phyloP scores from a whole-genome alignment of 1,140 invertebrate genomes.

The Drosophila littoralis region DNA sequence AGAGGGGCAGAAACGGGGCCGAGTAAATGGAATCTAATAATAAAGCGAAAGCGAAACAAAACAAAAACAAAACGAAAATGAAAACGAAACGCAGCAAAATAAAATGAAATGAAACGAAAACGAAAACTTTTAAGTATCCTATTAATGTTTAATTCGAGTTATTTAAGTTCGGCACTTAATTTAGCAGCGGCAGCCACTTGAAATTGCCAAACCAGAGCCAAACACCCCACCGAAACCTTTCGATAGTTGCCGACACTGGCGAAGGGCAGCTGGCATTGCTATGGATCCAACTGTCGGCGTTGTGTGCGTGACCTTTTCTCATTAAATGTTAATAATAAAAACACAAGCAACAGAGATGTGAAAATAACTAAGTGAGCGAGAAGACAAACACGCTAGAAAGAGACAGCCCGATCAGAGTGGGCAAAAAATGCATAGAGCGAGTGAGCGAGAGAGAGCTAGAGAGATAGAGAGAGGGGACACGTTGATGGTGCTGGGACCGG shows the following conservation, averaged over 20 bases:
- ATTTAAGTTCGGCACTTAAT: conserved; percentile 82
- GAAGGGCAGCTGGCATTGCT: not conserved
- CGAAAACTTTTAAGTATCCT: conserved; percentile 80
- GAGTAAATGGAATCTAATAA: conserved; percentile 33
- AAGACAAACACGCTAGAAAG: not conserved
- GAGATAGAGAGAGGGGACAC: not conserved
- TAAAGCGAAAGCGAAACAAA: conserved; percentile 14
- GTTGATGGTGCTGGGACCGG: not conserved
- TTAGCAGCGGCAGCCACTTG: conserved; percentile 57
- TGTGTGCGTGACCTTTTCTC: conserved; percentile 77
- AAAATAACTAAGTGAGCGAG: conserved; percentile 41
- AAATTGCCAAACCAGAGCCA: conserved; percentile 19
- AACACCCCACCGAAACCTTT: not conserved
- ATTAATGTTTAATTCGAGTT: conserved; percentile 83
- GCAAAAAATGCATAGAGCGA: not conserved
- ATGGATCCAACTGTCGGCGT: conserved; percentile 7
- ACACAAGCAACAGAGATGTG: conserved; percentile 49
- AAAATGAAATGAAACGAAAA: conserved; percentile 48
- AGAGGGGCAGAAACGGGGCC: not conserved
- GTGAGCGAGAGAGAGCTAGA: not conserved
- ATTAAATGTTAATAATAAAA: conserved; percentile 81
- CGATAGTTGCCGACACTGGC: conserved; percentile 29
- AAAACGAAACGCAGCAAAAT: conserved; percentile 21
- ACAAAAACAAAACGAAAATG: conserved; percentile 8
- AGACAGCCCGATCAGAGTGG: not conserved